Evolutionary conservation across 1,140 invertebrate genomes (phyloP).

Genomic region (Cryptotermes secundus): DNA sequence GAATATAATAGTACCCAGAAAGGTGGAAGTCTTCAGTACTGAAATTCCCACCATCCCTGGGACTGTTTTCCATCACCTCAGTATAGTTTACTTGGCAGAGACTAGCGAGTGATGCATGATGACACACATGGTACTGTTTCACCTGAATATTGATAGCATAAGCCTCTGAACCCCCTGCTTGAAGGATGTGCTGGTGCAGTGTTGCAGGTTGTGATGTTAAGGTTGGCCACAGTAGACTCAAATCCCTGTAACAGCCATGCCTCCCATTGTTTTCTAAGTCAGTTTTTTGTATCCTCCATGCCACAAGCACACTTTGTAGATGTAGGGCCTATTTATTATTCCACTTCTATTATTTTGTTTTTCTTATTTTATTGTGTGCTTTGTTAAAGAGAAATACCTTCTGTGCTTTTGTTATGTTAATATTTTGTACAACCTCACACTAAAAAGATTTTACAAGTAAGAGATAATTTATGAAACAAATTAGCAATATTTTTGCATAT

Average conservation of each 20-base stretch:
- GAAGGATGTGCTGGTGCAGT: background rate
- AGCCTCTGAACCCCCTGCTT: background rate
- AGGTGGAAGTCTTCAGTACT: no score
- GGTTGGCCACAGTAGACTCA: background rate
- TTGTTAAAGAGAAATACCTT: slow-evolving; percentile 18
- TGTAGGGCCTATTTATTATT: slow-evolving; percentile 1
- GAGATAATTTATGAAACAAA: slow-evolving; percentile 36
- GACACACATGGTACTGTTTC: background rate
- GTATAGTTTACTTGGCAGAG: background rate
- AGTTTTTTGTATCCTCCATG: background rate
- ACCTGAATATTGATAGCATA: background rate
- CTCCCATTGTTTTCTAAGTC: slow-evolving; percentile 13
- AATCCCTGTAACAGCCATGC: background rate
- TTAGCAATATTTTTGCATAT: slow-evolving; percentile 37
- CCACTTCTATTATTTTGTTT: slow-evolving; percentile 10
- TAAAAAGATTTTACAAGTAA: slow-evolving; percentile 26
- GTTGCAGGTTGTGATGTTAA: background rate
- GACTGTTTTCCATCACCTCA: no score
- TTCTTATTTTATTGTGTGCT: slow-evolving; percentile 9
- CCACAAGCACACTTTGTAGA: background rate
- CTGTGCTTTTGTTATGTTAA: slow-evolving; percentile 17
- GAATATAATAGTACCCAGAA: no score
- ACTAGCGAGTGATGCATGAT: background rate
- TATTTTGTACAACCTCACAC: slow-evolving; percentile 16
- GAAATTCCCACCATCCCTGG: no score